Percentiles rank a stretch among this genome's conserved stretches.
These are phyloP conservation scores for Euleptes europaea DNA, from an alignment of 2,113 vertebrate genomes.

Conservation along the genomic window DNA sequence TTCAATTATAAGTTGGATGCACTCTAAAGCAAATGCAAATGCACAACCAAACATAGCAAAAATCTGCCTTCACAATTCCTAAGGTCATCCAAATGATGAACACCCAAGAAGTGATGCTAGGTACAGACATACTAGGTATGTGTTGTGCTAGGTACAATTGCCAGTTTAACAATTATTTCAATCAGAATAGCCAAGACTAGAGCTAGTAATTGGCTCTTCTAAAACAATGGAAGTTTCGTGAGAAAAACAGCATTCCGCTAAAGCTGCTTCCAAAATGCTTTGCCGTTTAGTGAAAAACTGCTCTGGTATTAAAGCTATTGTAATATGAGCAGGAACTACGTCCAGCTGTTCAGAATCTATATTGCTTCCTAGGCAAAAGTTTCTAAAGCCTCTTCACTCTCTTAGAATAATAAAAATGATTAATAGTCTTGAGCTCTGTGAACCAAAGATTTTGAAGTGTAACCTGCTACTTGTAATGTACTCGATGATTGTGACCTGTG, in stretches of 20 bases:
- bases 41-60: not conserved
- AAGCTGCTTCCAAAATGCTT: constrained; percentile 62
- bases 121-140: not conserved
- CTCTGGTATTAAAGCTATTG: constrained; percentile 60
- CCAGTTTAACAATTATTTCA: constrained; percentile 48
- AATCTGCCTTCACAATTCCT: not conserved
- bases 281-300: constrained; percentile 68
- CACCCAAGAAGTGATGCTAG: not conserved
- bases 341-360: constrained; percentile 72
- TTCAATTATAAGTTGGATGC: not conserved
- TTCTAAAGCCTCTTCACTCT: constrained; percentile 67
- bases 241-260: constrained; percentile 62
- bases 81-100: no score
- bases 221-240: constrained; percentile 18
- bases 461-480: constrained; percentile 74
- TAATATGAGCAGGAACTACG: constrained; percentile 61
- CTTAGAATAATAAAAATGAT: constrained; percentile 75
- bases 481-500: constrained; percentile 66
- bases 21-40: no score
- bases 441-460: constrained; percentile 75
- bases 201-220: constrained; percentile 42
- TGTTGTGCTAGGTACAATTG: constrained; percentile 48
- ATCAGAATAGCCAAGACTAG: constrained; percentile 56
- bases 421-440: constrained; percentile 66
- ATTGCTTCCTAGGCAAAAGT: constrained; percentile 67